Evolutionary conservation across 2,888 invertebrate genomes (phyloP), one percentile per base, ranked within the genome.

Genomic region (Cheilosia pagana): DNA sequence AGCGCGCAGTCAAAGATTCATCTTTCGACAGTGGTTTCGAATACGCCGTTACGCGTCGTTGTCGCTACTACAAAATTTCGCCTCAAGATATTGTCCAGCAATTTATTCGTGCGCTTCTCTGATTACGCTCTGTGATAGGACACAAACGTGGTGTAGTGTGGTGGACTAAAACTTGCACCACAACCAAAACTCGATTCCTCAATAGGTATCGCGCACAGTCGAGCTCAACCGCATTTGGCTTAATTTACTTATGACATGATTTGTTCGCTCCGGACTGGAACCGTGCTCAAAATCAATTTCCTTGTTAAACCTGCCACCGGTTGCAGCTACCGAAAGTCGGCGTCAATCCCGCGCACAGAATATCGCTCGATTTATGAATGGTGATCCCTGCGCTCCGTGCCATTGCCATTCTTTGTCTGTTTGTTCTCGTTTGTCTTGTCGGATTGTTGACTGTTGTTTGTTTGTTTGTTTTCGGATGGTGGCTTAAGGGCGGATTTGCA

Each of bases 21-120:
- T 83, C 83, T 83, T 48, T 57, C 45, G 75, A 75, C 74, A 65
- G 63, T 70, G 68, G 74, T 79, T 75, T 75, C 67, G 70, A 81
- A 85, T 85, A 75, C 85, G 81, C 85, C 85, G 85, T 85, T 81
- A 85, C 71, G 62, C 83, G 62, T 59, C 25, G 67, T 72, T 63
- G 52, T 74, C 35, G 63, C 65, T 83, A 78, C 68, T 63, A 83
- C 72, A 81, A 79, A 70, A 71, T 67, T 59, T 81, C 50, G 85
- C 85, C 85, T 57, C 81, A 60, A 81, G 85, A 81, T 75, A 81
- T 81, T 85, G 79, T 76, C 81, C 79, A 79, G 83, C 81, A 85
- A 85, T 85, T 85, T 85, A 79, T 85, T 81, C 57, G 67, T 81
- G 85, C 85, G 85, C 85, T 85, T 85, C 85, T 85, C 85, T 85